phyloP scores from a whole-genome alignment of 1,140 invertebrate species.

The Drosophila ohnishii region DNA sequence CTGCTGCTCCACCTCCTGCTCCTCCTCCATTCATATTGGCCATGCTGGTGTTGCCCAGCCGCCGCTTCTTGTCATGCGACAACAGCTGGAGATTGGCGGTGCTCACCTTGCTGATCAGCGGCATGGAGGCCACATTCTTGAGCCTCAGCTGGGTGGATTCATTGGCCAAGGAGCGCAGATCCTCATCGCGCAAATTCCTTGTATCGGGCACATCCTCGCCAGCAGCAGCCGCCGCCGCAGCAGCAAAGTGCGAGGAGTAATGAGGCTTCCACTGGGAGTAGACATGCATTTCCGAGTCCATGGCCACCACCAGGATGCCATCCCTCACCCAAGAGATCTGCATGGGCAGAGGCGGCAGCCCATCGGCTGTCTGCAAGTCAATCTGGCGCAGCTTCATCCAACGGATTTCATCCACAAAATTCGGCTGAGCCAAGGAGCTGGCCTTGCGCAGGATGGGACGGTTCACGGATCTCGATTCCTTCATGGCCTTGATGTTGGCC shows the following conservation, averaged over 20 bases:
- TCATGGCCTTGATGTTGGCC: conserved; percentile 94
- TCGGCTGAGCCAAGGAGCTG: conserved; percentile 91
- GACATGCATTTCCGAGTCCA: conserved; percentile 99
- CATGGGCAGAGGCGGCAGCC: conserved; percentile 97
- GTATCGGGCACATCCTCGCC: conserved; percentile 85
- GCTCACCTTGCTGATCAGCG: conserved; percentile 90
- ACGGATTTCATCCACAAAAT: conserved; percentile 93
- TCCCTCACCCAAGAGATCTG: conserved; percentile 99
- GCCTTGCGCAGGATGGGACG: conserved; percentile 93
- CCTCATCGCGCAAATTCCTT: conserved; percentile 91
- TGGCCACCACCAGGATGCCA: conserved; percentile 98
- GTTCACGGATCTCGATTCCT: conserved; percentile 90
- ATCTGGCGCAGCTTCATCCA: conserved; percentile 98
- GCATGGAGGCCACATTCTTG: conserved; percentile 90
- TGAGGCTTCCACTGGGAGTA: conserved; percentile 98
- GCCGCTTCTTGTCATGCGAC: conserved; percentile 86
- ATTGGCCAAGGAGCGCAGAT: conserved; percentile 89
- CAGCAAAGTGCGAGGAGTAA: conserved; percentile 57
- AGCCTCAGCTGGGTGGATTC: conserved; percentile 88
- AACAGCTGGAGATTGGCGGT: conserved; percentile 92
- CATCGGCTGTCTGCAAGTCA: conserved; percentile 96
- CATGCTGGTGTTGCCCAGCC: conserved; percentile 63
- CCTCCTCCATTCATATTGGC: conserved; percentile 54
- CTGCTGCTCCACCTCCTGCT: neutral
- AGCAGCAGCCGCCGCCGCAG: conserved; percentile 38